Conservation (phyloP, 2,113 vertebrate species). For the Malurus melanocephalus region DNA sequence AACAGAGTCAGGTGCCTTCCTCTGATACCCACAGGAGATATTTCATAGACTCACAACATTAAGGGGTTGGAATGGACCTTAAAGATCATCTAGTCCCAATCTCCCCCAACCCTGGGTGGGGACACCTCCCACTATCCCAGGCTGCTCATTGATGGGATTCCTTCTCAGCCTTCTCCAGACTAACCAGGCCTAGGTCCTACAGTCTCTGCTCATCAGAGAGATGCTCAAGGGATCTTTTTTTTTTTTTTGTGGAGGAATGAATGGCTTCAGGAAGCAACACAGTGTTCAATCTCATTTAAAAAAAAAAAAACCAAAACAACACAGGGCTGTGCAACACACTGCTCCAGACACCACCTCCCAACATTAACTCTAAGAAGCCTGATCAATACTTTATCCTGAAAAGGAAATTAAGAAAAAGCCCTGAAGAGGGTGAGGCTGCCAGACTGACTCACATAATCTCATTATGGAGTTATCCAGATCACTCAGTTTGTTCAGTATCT, state of each 20-base stretch:
- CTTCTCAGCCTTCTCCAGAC: background rate
- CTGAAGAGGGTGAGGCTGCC: background rate
- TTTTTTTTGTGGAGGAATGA: background rate
- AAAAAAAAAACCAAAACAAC: background rate
- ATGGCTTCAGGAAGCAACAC: background rate
- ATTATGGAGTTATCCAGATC: constrained; percentile 1
- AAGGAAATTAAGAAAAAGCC: background rate
- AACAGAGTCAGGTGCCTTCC: background rate
- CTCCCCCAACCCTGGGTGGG: too few species aligned
- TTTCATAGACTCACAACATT: background rate
- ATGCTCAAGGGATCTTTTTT: background rate
- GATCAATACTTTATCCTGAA: background rate
- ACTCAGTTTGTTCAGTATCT: constrained; percentile 22
- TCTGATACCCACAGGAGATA: background rate
- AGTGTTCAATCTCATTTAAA: background rate
- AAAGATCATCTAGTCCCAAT: background rate
- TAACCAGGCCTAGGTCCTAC: background rate
- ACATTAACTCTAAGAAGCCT: background rate
- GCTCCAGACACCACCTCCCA: background rate
- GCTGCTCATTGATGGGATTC: background rate
- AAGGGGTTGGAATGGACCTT: background rate
- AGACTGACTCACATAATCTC: constrained; percentile 13
- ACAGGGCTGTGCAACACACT: background rate
- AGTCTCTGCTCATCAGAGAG: background rate
- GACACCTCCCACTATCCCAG: background rate